phyloP scores from a whole-genome alignment of 2,797 vertebrate genomes.

The Notamacropus eugenii region DNA sequence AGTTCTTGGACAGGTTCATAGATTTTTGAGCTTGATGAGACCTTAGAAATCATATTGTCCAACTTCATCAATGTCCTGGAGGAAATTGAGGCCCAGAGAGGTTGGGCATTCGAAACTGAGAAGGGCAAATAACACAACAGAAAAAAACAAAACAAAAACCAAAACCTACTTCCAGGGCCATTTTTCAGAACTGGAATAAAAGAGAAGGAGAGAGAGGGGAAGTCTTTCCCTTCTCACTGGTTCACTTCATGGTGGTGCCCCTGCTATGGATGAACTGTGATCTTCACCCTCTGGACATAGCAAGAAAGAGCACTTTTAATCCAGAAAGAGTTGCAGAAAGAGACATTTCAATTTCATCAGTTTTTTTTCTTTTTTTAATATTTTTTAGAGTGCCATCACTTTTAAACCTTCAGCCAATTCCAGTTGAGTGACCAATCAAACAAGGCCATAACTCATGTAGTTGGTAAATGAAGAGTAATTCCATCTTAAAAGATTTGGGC shows the following conservation, averaged over 20 bases:
- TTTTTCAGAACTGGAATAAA: background rate
- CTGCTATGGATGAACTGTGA: background rate
- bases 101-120: background rate
- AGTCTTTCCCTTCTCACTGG: background rate
- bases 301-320: background rate
- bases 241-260: background rate
- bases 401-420: no score
- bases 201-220: background rate
- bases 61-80: no score
- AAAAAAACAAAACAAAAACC: background rate
- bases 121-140: background rate
- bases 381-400: no score
- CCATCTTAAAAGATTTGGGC: background rate
- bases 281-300: background rate
- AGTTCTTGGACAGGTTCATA: background rate
- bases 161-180: background rate
- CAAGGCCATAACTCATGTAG: background rate
- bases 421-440: background rate
- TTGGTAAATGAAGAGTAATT: background rate
- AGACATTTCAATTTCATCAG: background rate
- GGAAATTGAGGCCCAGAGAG: no score
- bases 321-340: background rate
- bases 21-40: background rate
- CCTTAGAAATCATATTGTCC: background rate
- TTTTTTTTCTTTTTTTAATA: background rate